A percentile compares a stretch with the other conserved stretches of the same genome.
Conservation (phyloP, 1,140 invertebrate species). For the Meloidogyne chitwoodi region DNA sequence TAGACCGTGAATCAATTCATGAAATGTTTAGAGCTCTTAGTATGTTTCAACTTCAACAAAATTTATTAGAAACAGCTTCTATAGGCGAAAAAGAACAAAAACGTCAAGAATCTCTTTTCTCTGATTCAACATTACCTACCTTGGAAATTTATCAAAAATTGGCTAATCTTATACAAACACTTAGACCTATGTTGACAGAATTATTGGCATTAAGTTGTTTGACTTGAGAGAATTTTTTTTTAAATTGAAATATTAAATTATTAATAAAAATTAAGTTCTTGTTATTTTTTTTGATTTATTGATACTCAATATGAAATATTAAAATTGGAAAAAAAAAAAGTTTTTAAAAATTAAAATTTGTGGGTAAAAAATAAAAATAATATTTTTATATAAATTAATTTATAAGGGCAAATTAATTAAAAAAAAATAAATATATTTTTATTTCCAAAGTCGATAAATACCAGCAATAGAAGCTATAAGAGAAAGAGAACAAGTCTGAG, state of each 20-base stretch:
- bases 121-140: background rate
- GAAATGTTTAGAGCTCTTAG: constrained; percentile 16
- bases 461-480: background rate
- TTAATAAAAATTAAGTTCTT: too few species aligned
- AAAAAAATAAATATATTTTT: too few species aligned
- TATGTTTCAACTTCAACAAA: constrained; percentile 13
- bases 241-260: too few species aligned
- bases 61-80: background rate
- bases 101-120: background rate
- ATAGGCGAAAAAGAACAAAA: background rate
- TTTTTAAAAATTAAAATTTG: too few species aligned
- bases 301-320: too few species aligned
- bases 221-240: background rate
- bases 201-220: constrained; percentile 7
- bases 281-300: too few species aligned
- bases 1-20: constrained; percentile 6
- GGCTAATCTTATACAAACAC: constrained; percentile 4
- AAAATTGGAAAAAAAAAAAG: too few species aligned
- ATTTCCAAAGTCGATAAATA: background rate
- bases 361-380: too few species aligned
- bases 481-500: background rate
- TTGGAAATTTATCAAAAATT: constrained; percentile 8
- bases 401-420: too few species aligned
- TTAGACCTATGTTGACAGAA: constrained; percentile 14
- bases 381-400: too few species aligned